These are phyloP conservation scores for Beris morrisii DNA, from an alignment of 2,888 invertebrate species.

Conservation along the genomic window DNA sequence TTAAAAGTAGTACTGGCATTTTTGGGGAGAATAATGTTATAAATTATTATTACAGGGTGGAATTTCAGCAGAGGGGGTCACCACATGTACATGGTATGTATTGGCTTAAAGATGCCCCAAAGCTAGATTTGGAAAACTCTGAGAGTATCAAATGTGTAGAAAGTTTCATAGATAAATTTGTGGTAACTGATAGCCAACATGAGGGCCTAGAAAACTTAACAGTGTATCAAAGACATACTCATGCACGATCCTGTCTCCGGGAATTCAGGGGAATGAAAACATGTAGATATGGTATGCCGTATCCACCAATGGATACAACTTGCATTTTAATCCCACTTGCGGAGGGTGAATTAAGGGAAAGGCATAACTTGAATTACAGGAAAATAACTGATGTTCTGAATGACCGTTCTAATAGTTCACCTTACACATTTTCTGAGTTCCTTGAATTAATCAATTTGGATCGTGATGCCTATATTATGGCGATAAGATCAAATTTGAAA, in stretches of 20 bases:
- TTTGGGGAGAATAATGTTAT: no score
- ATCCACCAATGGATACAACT: not conserved
- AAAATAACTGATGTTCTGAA: no score
- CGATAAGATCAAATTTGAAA: no score
- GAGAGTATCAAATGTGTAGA: no score
- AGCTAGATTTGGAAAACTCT: not conserved
- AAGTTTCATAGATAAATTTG: not conserved
- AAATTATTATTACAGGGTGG: constrained; percentile 40
- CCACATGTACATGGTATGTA: not conserved
- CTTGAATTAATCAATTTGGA: no score
- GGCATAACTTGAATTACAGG: no score
- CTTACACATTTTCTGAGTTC: no score
- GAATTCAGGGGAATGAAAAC: not conserved
- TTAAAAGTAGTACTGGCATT: constrained; percentile 12
- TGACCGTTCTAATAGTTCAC: no score
- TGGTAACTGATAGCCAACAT: not conserved
- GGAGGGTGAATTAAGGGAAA: not conserved
- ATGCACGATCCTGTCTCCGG: not conserved
- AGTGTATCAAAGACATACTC: not conserved
- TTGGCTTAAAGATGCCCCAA: not conserved
- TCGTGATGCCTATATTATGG: no score
- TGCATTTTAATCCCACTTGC: not conserved
- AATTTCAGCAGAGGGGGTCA: constrained; percentile 41
- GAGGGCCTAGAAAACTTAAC: not conserved
- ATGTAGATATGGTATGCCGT: constrained; percentile 1